Evolutionary conservation across 2,113 vertebrate genomes (phyloP).

Genomic region (Cephalopterus ornatus): DNA sequence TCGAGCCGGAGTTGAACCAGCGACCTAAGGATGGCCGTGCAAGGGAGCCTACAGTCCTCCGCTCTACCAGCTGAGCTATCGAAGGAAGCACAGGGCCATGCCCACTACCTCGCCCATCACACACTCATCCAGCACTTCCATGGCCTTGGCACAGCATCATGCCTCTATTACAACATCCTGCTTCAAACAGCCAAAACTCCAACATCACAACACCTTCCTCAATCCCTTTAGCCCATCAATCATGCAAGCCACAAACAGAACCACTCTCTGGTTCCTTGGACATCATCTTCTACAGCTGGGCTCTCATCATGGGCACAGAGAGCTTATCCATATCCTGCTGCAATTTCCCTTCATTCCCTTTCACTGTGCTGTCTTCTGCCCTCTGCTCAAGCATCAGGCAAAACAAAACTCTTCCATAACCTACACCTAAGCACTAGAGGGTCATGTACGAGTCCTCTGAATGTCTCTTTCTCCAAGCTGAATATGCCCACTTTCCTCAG

Average conservation of each 20-base stretch:
- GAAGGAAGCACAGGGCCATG: constrained; percentile 38
- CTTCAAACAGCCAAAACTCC: background rate
- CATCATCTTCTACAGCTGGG: background rate
- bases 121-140: no score
- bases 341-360: background rate
- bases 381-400: background rate
- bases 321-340: no score
- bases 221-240: background rate
- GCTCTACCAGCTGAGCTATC: constrained; percentile 96
- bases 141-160: no score
- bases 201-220: background rate
- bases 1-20: constrained; percentile 81
- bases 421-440: no score
- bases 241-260: background rate
- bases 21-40: constrained; percentile 78
- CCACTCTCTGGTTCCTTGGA: background rate
- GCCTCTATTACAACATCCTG: background rate
- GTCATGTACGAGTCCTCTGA: no score
- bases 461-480: no score
- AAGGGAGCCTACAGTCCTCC: constrained; percentile 83
- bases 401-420: no score
- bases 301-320: no score
- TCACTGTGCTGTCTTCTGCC: background rate
- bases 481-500: no score
- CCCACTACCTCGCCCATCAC: no score